A percentile compares a stretch with the other conserved stretches of the same genome.
phyloP scores from a whole-genome alignment of 2,888 invertebrate genomes.

The Euplagia quadripunctaria region DNA sequence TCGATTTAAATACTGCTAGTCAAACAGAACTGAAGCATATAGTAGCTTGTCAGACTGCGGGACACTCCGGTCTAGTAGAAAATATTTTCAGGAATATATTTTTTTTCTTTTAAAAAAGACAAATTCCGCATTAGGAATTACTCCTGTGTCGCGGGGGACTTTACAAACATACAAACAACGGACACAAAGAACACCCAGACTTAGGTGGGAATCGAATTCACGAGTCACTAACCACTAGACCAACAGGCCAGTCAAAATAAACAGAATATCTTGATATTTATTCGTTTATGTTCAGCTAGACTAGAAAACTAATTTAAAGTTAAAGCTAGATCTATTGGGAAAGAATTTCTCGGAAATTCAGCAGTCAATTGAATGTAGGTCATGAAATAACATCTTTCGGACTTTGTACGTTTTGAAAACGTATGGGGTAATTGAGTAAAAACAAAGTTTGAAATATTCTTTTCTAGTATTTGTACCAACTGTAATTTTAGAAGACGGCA shows the following conservation, averaged over 20 bases:
- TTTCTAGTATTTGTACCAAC: not conserved
- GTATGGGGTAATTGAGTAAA: not conserved
- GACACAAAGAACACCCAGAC: no score
- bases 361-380: not conserved
- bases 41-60: conserved; percentile 16
- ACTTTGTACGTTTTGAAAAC: conserved; percentile 15
- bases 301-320: conserved; percentile 34
- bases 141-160: no score
- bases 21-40: conserved; percentile 18
- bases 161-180: no score
- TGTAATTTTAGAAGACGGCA: not conserved
- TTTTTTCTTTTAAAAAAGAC: no score
- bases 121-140: no score
- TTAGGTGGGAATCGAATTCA: no score
- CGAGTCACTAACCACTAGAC: no score
- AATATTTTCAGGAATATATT: no score
- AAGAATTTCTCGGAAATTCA: conserved; percentile 15
- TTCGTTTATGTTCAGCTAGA: conserved; percentile 21
- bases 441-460: not conserved
- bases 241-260: no score
- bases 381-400: not conserved
- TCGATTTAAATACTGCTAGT: conserved; percentile 9
- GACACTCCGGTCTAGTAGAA: not conserved
- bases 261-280: conserved; percentile 23
- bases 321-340: conserved; percentile 27